Percentiles rank a stretch among this genome's conserved stretches.
phyloP scores from a whole-genome alignment of 1,140 invertebrate genomes.

The Anagrus nilaparvatae region DNA sequence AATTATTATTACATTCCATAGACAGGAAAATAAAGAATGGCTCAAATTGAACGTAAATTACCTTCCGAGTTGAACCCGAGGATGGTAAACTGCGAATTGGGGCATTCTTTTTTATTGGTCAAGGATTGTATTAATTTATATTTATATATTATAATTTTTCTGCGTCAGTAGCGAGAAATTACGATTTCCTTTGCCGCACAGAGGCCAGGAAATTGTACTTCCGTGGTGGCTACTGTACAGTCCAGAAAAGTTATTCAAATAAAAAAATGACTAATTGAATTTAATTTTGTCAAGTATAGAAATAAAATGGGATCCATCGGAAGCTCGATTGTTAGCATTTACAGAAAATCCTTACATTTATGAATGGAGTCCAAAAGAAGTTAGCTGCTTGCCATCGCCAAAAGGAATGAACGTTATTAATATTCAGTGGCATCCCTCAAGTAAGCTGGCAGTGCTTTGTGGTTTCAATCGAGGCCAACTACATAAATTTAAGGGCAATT shows the following conservation, averaged over 20 bases:
- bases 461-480: constrained; percentile 33
- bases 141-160: neutral
- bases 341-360: constrained; percentile 28
- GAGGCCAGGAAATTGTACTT: too few relatives aligned
- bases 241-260: too few relatives aligned
- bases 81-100: neutral
- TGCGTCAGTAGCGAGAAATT: too few relatives aligned
- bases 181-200: too few relatives aligned
- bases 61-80: too few relatives aligned
- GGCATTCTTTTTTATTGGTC: neutral
- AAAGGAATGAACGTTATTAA: constrained; percentile 29
- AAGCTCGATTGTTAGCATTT: constrained; percentile 25
- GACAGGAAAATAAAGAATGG: too few relatives aligned
- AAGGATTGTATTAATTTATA: neutral
- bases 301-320: constrained; percentile 29
- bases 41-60: too few relatives aligned
- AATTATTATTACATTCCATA: too few relatives aligned
- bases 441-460: constrained; percentile 25
- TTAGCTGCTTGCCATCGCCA: constrained; percentile 21
- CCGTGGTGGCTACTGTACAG: neutral
- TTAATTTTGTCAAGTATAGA: constrained; percentile 20
- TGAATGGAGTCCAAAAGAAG: constrained; percentile 29
- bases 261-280: neutral
- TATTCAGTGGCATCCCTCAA: constrained; percentile 27
- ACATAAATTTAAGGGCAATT: constrained; percentile 11